Percentiles rank a stretch among this genome's conserved stretches.
Conservation (phyloP, 2,888 invertebrate genomes). For the Cactoblastis cactorum region DNA sequence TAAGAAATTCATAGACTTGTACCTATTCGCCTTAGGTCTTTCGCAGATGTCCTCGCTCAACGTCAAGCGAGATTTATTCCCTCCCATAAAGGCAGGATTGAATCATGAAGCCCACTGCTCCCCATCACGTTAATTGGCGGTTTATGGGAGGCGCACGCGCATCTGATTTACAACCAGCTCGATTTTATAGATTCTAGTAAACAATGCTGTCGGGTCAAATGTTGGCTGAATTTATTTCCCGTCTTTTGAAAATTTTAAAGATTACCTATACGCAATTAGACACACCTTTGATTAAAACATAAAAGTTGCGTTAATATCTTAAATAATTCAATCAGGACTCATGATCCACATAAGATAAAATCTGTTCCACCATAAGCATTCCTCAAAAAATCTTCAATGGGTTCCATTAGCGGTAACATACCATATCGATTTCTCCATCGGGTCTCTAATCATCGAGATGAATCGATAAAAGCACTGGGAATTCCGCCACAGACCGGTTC, state of each 20-base stretch:
- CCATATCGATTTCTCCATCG: slow-evolving; percentile 12
- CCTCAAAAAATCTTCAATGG: background rate
- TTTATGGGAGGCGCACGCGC: slow-evolving; percentile 30
- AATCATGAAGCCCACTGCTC: slow-evolving; percentile 36
- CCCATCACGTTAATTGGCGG: slow-evolving; percentile 44
- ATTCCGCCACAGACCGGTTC: slow-evolving; percentile 27
- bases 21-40: background rate
- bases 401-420: slow-evolving; percentile 5
- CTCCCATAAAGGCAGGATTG: slow-evolving; percentile 25
- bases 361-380: background rate
- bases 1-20: background rate
- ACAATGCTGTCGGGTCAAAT: background rate
- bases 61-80: slow-evolving; percentile 10
- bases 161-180: slow-evolving; percentile 7
- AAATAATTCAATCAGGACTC: background rate
- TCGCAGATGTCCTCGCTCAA: background rate
- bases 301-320: background rate
- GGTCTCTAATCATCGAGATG: slow-evolving; percentile 18
- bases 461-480: slow-evolving; percentile 17
- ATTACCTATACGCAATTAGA: no score
- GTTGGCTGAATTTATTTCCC: background rate
- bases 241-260: no score
- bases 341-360: background rate
- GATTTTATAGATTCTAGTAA: slow-evolving; percentile 8
- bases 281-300: no score